Conservation (phyloP, 2,113 vertebrate species). For the Psophia crepitans region DNA sequence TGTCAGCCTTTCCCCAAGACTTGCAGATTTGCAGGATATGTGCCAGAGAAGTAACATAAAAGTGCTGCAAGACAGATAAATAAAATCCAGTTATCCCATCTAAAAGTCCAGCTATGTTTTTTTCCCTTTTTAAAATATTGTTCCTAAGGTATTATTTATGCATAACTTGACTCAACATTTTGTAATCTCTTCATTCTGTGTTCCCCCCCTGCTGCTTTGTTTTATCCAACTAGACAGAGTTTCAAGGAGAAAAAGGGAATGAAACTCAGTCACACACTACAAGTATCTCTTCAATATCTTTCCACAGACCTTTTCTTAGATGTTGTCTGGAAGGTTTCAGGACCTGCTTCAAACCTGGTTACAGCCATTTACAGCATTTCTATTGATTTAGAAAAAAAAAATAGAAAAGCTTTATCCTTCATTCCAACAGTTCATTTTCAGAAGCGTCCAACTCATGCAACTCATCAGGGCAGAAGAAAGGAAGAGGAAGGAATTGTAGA, state of each 20-base stretch:
- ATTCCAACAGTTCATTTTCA: neutral
- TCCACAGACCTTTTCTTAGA: neutral
- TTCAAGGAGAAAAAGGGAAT: neutral
- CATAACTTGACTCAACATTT: neutral
- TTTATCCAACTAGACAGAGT: neutral
- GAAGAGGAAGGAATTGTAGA: neutral
- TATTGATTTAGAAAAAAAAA: neutral
- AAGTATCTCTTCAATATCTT: neutral
- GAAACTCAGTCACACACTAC: neutral
- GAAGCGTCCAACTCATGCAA: neutral
- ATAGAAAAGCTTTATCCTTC: neutral
- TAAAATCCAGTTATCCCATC: neutral
- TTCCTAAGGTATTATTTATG: neutral
- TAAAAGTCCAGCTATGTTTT: neutral
- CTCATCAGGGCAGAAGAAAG: neutral
- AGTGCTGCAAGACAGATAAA: neutral
- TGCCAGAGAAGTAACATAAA: slow-evolving; percentile 12
- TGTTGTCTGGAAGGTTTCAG: neutral
- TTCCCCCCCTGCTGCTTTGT: neutral
- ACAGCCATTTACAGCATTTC: neutral
- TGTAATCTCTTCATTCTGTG: neutral
- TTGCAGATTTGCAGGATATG: neutral
- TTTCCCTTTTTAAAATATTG: neutral
- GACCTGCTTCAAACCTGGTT: neutral
- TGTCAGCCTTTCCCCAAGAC: neutral